These are phyloP conservation scores for Astur gentilis DNA, from an alignment of 2,113 vertebrate species.

Conservation along the genomic window DNA sequence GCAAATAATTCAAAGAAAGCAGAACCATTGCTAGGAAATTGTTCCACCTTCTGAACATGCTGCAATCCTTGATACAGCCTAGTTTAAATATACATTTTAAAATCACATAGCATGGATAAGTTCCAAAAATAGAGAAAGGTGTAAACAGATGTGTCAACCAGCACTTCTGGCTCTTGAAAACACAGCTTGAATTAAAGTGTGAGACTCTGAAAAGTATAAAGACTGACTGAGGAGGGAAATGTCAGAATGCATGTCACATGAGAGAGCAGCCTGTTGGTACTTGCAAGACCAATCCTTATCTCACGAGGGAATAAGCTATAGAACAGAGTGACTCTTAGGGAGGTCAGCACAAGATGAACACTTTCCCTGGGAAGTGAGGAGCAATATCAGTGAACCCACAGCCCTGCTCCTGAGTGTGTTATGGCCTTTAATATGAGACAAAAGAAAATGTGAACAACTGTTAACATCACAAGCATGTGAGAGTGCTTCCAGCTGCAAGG, in stretches of 20 bases:
- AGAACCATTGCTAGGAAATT: neutral
- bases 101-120: neutral
- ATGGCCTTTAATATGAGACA: neutral
- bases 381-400: neutral
- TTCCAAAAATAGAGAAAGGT: constrained; percentile 16
- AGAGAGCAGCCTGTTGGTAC: neutral
- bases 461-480: neutral
- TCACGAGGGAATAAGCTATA: neutral
- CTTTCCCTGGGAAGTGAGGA: neutral
- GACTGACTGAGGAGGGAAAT: neutral
- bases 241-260: neutral
- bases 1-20: neutral
- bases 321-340: neutral
- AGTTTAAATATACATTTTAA: neutral
- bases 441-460: neutral
- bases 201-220: constrained; percentile 7
- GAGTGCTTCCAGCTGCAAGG: neutral
- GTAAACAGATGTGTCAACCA: constrained; percentile 25
- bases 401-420: neutral
- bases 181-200: constrained; percentile 19
- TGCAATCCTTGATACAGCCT: neutral
- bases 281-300: neutral
- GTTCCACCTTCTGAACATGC: neutral
- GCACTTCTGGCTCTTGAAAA: neutral
- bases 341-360: neutral